Conservation (phyloP, 2,113 vertebrate genomes). For the Stigmatopora argus region DNA sequence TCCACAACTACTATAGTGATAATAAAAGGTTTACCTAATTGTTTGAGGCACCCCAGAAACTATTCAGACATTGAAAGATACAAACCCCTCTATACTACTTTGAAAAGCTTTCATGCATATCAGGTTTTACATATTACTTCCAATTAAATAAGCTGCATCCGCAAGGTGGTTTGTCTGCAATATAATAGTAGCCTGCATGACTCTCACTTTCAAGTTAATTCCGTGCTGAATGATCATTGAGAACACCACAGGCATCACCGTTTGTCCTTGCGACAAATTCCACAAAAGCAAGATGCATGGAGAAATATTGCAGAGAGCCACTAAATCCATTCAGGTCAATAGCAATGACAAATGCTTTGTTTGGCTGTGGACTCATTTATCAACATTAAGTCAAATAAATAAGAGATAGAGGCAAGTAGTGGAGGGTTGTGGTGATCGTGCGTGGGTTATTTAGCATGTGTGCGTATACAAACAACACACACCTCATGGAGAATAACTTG, state of each 20-base stretch:
- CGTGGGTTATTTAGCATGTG: slow-evolving; percentile 6
- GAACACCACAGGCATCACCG: slow-evolving; percentile 1
- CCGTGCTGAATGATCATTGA: slow-evolving; percentile 3
- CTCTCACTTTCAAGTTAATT: not conserved
- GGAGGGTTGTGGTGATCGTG: not conserved
- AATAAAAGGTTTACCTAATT: too few species aligned
- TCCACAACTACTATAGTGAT: not conserved
- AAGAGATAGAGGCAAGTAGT: slow-evolving; percentile 31
- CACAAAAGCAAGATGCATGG: slow-evolving; percentile 9
- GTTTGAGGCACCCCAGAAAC: too few species aligned
- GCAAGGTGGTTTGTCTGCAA: not conserved
- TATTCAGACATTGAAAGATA: too few species aligned
- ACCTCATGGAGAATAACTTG: slow-evolving; percentile 37
- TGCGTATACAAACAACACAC: slow-evolving; percentile 29
- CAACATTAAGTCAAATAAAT: slow-evolving; percentile 60
- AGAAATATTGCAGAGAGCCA: slow-evolving; percentile 21
- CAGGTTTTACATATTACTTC: not conserved
- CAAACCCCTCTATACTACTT: too few species aligned
- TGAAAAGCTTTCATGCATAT: too few species aligned
- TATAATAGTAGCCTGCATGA: not conserved
- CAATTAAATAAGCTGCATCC: not conserved
- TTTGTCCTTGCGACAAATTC: slow-evolving; percentile 24
- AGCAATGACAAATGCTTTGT: slow-evolving; percentile 37
- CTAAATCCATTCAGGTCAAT: slow-evolving; percentile 24
- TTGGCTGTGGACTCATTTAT: slow-evolving; percentile 53